These are phyloP conservation scores for Gortyna flavago DNA, from an alignment of 2,888 invertebrate species.

Conservation along the genomic window DNA sequence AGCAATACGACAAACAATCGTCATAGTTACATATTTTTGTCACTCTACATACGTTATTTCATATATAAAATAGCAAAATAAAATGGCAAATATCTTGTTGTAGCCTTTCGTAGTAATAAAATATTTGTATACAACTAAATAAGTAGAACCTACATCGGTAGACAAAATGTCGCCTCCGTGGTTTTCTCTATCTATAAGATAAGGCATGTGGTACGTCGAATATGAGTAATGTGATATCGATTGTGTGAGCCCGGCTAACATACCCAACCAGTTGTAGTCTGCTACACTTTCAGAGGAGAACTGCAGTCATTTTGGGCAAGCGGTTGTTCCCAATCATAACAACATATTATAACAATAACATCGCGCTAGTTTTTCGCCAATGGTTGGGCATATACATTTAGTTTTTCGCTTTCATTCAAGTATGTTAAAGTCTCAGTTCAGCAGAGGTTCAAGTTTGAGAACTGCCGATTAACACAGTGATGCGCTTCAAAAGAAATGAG, in stretches of 20 bases:
- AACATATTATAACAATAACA: not conserved
- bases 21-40: not conserved
- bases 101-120: not conserved
- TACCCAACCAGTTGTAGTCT: not conserved
- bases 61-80: not conserved
- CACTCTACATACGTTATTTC: not conserved
- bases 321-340: not conserved
- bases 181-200: not conserved
- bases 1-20: not conserved
- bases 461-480: no score
- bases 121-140: not conserved
- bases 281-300: not conserved
- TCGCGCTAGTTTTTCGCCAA: not conserved
- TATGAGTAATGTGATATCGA: slow-evolving; percentile 56
- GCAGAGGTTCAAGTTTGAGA: no score
- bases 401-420: no score
- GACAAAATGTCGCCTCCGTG: not conserved
- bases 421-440: no score
- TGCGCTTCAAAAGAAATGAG: no score
- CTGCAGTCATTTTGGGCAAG: not conserved
- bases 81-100: not conserved
- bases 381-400: not conserved
- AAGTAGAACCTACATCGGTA: no score
- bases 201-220: slow-evolving; percentile 6
- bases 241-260: slow-evolving; percentile 23